Evolutionary conservation across 2,113 vertebrate genomes (phyloP).

Genomic region (Sceloporus tristichus): DNA sequence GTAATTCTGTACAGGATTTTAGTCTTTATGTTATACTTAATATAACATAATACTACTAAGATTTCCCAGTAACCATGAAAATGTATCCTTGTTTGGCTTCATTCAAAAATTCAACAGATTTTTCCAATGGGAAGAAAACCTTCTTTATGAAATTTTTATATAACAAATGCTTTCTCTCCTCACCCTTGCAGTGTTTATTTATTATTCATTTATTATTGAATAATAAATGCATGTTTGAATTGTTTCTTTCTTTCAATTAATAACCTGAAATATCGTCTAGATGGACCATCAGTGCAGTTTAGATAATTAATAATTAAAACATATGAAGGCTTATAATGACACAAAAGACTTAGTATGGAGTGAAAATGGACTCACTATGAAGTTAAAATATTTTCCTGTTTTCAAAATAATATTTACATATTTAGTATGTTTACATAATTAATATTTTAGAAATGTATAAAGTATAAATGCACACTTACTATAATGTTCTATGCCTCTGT

Average conservation of each 20-base stretch:
- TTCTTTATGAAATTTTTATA: background rate
- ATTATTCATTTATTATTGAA: background rate
- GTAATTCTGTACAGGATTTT: background rate
- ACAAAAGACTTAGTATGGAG: background rate
- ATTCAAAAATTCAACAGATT: background rate
- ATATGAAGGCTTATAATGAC: background rate
- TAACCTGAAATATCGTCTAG: background rate
- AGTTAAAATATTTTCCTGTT: constrained; percentile 1
- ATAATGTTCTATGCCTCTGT: constrained; percentile 20
- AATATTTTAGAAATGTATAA: background rate
- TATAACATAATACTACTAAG: background rate
- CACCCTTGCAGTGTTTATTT: constrained; percentile 1
- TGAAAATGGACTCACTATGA: too few relatives aligned
- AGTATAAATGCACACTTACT: constrained; percentile 17
- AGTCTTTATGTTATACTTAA: too few relatives aligned
- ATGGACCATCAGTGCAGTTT: background rate
- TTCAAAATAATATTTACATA: constrained; percentile 15
- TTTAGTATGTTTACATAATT: too few relatives aligned
- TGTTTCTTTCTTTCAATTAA: background rate
- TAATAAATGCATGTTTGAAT: background rate
- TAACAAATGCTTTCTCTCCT: background rate
- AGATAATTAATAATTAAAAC: background rate
- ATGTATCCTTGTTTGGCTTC: background rate
- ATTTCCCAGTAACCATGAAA: fast-evolving
- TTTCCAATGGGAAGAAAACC: background rate